These are phyloP conservation scores for Sebastes trivittatus DNA, from an alignment of 2,797 vertebrate species.

Conservation along the genomic window DNA sequence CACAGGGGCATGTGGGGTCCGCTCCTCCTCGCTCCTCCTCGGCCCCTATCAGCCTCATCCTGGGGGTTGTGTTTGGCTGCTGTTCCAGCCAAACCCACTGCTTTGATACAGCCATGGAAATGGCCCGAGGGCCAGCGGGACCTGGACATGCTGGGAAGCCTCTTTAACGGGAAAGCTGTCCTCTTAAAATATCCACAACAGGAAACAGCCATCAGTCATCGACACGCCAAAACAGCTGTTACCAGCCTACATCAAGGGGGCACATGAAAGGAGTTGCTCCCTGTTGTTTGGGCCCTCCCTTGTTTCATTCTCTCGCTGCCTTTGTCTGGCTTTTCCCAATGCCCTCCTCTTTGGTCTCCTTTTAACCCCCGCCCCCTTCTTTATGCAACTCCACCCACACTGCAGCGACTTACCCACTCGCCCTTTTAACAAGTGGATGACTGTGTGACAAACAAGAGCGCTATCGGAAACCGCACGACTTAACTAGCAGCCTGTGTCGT, in stretches of 20 bases:
- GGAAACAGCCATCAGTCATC: constrained; percentile 91
- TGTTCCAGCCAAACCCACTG: constrained; percentile 66
- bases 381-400: constrained; percentile 71
- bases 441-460: constrained; percentile 52
- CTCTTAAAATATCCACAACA: constrained; percentile 89
- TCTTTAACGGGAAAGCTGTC: constrained; percentile 86
- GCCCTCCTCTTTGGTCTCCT: constrained; percentile 76
- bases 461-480: constrained; percentile 49
- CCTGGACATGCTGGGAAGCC: constrained; percentile 75
- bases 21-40: constrained; percentile 71
- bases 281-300: constrained; percentile 83
- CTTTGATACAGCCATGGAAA: constrained; percentile 77
- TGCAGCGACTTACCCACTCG: constrained; percentile 50
- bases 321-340: constrained; percentile 79
- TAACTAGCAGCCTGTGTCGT: constrained; percentile 25
- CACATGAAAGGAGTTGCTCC: constrained; percentile 84
- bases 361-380: constrained; percentile 55
- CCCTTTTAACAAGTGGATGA: constrained; percentile 64
- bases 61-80: constrained; percentile 70
- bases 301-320: constrained; percentile 78
- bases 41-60: constrained; percentile 51
- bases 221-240: constrained; percentile 91
- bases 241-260: constrained; percentile 88
- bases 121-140: constrained; percentile 68
- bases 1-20: constrained; percentile 73